A percentile compares a stretch with the other conserved stretches of the same genome.
phyloP scores from a whole-genome alignment of 2,888 invertebrate genomes.

The Napeogenes sylphis region DNA sequence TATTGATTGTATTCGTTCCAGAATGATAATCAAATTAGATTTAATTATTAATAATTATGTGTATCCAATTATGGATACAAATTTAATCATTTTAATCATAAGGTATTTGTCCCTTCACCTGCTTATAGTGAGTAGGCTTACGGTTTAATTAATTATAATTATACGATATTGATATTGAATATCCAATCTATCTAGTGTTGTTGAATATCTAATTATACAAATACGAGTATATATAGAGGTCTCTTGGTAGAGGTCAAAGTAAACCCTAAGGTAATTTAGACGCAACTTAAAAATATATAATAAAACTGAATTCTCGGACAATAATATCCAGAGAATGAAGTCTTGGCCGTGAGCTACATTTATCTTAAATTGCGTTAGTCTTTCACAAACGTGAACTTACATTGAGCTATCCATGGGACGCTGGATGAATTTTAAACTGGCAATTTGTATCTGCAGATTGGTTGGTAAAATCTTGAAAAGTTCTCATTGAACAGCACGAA shows the following conservation, averaged over 20 bases:
- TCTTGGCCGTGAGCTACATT: slow-evolving; percentile 11
- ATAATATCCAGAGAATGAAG: slow-evolving; percentile 6
- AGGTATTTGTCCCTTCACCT: no score
- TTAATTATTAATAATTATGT: no score
- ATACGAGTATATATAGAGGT: neutral
- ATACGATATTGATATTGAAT: no score
- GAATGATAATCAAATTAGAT: no score
- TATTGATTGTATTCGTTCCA: no score
- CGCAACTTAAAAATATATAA: slow-evolving; percentile 1
- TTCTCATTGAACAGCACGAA: slow-evolving; percentile 24
- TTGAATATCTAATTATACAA: no score
- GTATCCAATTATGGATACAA: no score
- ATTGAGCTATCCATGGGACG: slow-evolving; percentile 31
- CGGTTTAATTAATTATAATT: no score
- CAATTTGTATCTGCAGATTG: slow-evolving; percentile 31
- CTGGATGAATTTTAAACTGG: slow-evolving; percentile 44
- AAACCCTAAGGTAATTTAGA: neutral
- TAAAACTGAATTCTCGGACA: slow-evolving; percentile 2
- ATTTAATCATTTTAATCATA: no score
- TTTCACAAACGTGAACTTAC: slow-evolving; percentile 13
- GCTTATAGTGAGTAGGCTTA: no score
- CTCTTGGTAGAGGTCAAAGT: neutral
- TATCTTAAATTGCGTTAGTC: slow-evolving; percentile 14
- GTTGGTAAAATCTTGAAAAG: slow-evolving; percentile 25
- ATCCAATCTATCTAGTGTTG: no score